Base-by-base conservation (phyloP, 2,113 vertebrate species). In the Hystrix brachyura region DNA sequence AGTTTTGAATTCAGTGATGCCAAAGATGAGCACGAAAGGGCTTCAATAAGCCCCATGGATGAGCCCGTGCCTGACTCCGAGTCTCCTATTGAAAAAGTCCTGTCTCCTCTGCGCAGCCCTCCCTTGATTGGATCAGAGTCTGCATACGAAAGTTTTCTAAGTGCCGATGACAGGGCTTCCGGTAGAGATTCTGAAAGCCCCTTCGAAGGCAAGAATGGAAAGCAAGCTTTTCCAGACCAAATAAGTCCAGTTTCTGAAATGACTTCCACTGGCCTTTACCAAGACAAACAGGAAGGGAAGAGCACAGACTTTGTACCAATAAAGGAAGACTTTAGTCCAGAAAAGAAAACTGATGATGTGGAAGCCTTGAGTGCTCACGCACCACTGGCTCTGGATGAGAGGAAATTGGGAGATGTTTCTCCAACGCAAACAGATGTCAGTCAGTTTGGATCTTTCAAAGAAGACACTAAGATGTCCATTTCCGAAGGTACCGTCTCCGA, bases 391-490 rank as follows among this genome's bases (percentile, higher is more conserved):
- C 97, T 98, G 88, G 98, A 99, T 97, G 98, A 99, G 81, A 97
- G 97, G 51, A 99, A 99, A 43, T 81, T 98, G 93, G 90, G 96
- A 93, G 99, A 99, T 94, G 96, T 99, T 48, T 99, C 99, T 96
- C 99, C 99, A 0, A 99, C 98, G 85, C 99, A 99, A 93, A 96
- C 98, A 94, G 99, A 99, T 91, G 98, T 97, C 72, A 98, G 98
- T 95, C 99, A 98, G 90, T 99, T 99, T 12, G 98, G 99, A 51
- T 98, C 98, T 13, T 99, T 99, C 91, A 99, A 99, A 98, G 99
- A 99, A 96, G 99, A 99, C 25, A 99, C 99, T 29, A 99, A 99
- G 98, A 99, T 99, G 99, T 99, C 99, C 3, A 99, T 99, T 98
- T 99, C 99, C 82, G 99, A 99, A 98, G 99, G 99, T 32, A 99